phyloP scores from a whole-genome alignment of 2,113 vertebrate genomes.

The Athene noctua region DNA sequence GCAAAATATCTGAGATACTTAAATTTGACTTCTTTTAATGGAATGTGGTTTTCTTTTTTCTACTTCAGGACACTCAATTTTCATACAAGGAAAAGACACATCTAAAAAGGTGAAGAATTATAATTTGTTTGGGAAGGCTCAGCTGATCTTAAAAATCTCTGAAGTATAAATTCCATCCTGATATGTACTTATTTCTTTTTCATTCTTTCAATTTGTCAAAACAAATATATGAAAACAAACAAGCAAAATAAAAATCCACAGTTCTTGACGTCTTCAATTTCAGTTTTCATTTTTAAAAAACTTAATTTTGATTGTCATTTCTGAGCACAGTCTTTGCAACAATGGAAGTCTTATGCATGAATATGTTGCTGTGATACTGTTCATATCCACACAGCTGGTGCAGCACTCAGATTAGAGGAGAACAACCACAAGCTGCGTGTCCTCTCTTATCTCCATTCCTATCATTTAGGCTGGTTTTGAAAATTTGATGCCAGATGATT shows the following conservation, averaged over 20 bases:
- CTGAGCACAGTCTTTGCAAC: neutral
- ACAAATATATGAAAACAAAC: neutral
- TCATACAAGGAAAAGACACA: neutral
- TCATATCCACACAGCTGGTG: neutral
- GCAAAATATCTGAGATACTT: neutral
- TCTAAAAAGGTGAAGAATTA: neutral
- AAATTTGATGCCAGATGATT: neutral
- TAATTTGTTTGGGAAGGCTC: neutral
- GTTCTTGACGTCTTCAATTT: neutral
- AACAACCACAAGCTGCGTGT: neutral
- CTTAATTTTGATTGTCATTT: neutral
- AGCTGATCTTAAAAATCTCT: neutral
- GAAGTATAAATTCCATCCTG: neutral
- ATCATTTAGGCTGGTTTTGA: neutral
- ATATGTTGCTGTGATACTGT: neutral
- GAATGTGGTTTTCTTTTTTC: neutral
- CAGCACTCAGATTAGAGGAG: neutral
- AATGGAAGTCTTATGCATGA: neutral
- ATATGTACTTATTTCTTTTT: neutral
- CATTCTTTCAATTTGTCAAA: neutral
- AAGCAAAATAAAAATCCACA: neutral
- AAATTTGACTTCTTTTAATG: neutral
- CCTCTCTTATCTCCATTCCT: neutral
- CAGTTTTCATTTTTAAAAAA: neutral
- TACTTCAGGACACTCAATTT: neutral